These are phyloP conservation scores for Miniopterus natalensis DNA, from an alignment of 2,113 vertebrate genomes.

Conservation along the genomic window DNA sequence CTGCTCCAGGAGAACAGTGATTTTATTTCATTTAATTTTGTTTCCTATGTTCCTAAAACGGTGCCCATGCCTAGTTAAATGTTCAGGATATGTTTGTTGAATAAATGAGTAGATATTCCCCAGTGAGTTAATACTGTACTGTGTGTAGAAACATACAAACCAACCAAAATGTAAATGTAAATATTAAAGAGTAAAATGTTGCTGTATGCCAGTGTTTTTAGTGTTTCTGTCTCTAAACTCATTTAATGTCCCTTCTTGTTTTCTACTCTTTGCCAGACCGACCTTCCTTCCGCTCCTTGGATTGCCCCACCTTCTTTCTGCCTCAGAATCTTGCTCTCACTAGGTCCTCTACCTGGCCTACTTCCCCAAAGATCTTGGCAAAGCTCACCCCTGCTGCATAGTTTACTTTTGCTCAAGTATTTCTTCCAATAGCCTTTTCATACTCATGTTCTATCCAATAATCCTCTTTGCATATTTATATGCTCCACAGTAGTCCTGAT, in stretches of 20 bases:
- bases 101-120: not conserved
- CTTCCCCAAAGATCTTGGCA: not conserved
- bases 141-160: not conserved
- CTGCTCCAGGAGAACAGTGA: not conserved
- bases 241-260: not conserved
- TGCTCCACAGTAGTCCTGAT: not conserved
- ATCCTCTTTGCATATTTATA: not conserved
- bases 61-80: not conserved
- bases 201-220: not conserved
- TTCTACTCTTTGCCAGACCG: not conserved
- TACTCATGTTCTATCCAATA: not conserved
- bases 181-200: not conserved
- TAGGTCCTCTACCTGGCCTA: not conserved
- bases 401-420: not conserved
- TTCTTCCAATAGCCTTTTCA: not conserved
- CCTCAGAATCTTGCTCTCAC: not conserved
- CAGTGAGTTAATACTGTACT: not conserved
- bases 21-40: not conserved
- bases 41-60: not conserved
- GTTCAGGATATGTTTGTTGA: slow-evolving; percentile 35
- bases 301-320: not conserved
- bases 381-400: not conserved
- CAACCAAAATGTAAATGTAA: not conserved
- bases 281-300: not conserved
- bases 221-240: not conserved